Percentiles rank a stretch among this genome's conserved stretches.
Evolutionary conservation across 2,888 invertebrate species (phyloP).

Genomic region (Drosophila kuntzei): DNA sequence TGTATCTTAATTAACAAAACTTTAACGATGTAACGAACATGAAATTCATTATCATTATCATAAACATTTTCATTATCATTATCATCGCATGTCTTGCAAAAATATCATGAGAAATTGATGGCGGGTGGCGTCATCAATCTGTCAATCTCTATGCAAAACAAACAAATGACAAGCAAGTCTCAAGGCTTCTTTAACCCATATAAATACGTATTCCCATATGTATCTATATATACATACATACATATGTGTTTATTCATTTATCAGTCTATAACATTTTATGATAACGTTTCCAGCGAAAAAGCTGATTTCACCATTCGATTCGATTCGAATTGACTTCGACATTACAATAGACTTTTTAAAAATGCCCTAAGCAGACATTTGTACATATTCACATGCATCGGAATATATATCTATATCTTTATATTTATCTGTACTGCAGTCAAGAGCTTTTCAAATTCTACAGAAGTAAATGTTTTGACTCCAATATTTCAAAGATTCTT

Average conservation of each 20-base stretch:
- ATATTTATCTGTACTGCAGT: background rate
- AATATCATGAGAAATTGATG: conserved; percentile 28
- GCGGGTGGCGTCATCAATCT: conserved; percentile 34
- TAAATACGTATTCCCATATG: conserved; percentile 1
- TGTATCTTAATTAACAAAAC: conserved; percentile 65
- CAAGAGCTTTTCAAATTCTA: conserved; percentile 13
- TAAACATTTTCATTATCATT: conserved; percentile 11
- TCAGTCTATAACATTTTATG: conserved; percentile 27
- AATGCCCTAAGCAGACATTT: background rate
- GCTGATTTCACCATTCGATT: conserved; percentile 35
- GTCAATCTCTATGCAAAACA: conserved; percentile 35
- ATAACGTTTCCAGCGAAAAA: conserved; percentile 50
- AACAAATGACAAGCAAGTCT: conserved; percentile 26
- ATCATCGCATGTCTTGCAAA: conserved; percentile 54
- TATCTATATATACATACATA: conserved; percentile 5
- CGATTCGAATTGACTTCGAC: conserved; percentile 1
- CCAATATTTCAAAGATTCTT: background rate
- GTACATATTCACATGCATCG: background rate
- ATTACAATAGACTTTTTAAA: background rate
- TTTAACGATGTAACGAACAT: conserved; percentile 48
- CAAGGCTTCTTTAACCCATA: conserved; percentile 10
- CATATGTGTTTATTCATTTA: conserved; percentile 23
- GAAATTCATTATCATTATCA: conserved; percentile 42
- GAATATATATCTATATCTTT: background rate
- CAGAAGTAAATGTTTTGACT: conserved; percentile 20